Percentiles rank a stretch among this genome's conserved stretches.
These are phyloP conservation scores for Hypotaenidia okinawae DNA, from an alignment of 2,797 vertebrate genomes.

Conservation along the genomic window DNA sequence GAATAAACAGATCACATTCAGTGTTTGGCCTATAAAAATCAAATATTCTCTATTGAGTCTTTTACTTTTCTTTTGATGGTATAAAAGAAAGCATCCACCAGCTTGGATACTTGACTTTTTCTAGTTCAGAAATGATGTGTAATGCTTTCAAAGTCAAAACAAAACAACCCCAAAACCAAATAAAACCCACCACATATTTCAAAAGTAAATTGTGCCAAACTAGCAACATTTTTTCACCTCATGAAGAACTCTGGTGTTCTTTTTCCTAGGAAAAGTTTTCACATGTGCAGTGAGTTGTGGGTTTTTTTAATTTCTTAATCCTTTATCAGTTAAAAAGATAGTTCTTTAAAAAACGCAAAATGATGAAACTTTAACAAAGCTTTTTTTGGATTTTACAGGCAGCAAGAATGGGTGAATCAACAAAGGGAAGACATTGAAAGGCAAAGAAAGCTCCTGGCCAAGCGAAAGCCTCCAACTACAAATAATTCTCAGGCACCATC, in stretches of 20 bases:
- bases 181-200: neutral
- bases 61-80: neutral
- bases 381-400: constrained; percentile 80
- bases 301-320: neutral
- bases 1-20: neutral
- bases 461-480: constrained; percentile 93
- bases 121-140: neutral
- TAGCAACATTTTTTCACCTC: neutral
- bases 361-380: constrained; percentile 49
- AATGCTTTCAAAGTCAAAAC: neutral
- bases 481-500: constrained; percentile 94
- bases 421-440: constrained; percentile 99
- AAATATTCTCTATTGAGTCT: neutral
- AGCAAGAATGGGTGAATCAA: constrained; percentile 98
- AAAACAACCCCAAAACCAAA: neutral
- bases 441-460: constrained; percentile 96
- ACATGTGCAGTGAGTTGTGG: neutral
- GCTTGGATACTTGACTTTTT: neutral
- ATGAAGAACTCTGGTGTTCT: neutral
- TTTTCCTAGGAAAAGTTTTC: constrained; percentile 11
- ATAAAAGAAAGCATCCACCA: neutral
- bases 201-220: neutral
- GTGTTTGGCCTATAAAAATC: neutral
- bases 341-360: constrained; percentile 21
- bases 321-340: neutral